Conservation (phyloP, 1,140 invertebrate genomes). For the Bombus difficillimus region DNA sequence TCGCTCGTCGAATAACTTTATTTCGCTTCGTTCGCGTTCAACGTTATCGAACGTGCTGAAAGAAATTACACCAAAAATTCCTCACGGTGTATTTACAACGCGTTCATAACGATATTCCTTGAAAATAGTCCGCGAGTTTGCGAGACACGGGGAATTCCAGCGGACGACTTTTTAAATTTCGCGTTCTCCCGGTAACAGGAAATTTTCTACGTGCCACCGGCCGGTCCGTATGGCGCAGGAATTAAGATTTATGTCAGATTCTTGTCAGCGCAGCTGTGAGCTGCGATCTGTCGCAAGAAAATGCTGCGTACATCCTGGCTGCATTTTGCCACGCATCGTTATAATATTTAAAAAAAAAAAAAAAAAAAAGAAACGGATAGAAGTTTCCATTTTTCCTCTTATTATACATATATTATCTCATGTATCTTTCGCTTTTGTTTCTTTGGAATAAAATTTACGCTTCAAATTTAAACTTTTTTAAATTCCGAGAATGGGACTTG, state of each 20-base stretch:
- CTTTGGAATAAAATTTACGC: too few relatives aligned
- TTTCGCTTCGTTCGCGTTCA: not conserved
- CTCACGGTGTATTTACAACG: not conserved
- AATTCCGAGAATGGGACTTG: not conserved
- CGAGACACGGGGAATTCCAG: conserved; percentile 10
- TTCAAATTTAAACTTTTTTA: not conserved
- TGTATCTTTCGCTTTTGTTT: too few relatives aligned
- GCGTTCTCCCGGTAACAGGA: conserved; percentile 18
- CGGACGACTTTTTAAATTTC: conserved; percentile 29
- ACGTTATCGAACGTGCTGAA: not conserved
- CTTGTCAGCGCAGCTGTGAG: conserved; percentile 1
- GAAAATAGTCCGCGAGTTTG: not conserved
- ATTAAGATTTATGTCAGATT: conserved; percentile 40
- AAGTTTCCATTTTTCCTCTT: not conserved
- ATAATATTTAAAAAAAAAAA: too few relatives aligned
- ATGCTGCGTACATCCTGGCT: not conserved
- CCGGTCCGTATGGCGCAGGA: not conserved
- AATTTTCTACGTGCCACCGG: conserved; percentile 40
- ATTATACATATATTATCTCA: too few relatives aligned
- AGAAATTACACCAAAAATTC: not conserved
- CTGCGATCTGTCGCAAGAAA: conserved; percentile 11
- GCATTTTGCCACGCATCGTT: not conserved
- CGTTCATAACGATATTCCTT: not conserved
- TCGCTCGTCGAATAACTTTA: not conserved
- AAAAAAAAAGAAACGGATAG: not conserved